Base-by-base conservation (phyloP, 2,113 vertebrate species). In the Gorsachius goisagi region DNA sequence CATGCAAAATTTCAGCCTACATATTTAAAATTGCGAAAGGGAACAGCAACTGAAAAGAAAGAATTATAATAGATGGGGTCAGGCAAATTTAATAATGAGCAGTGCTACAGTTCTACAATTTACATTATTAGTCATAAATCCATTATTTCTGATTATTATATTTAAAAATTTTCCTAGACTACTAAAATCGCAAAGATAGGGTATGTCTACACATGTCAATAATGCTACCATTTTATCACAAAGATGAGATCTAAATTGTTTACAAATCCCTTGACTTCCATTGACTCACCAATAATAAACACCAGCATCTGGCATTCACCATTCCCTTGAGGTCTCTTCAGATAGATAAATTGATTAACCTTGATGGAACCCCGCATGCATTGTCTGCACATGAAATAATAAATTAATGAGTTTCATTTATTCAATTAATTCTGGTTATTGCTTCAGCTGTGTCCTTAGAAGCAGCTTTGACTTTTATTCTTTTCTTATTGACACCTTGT, bases 301-400 rank as follows among this genome's bases (percentile, higher is more conserved):
- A 84, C 33, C 45, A 93, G 53, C 50, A 94, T 69, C 62, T 93
- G 52, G 11, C 93, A 87, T 77, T 83, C 68, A 74, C 60, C 21
- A 62, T 91, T 90, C 83, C 45, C 18, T 33, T 41, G 9, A 1
- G 32, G 14, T 83, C 24, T 80, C 66, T 89, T 95, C 35, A 41
- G 81, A 88, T 27, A 88, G 50, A 78, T 85, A 82, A 93, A 92
- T 88, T 93, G 55, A 97, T 93, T 96, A 98, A 95, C 72, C 55
- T 93, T 89, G 76, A 73, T 73, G 69, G 64, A 92, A 80, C 11
- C 15, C 35, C 3, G 0, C 20, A 68, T 18, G 28, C 10, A 86
- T 58, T 75, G 30, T 59, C n/a, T 86, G 41, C n/a, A 84, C 32
- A 67, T 68, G 69, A 94, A 93, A 93, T 73, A 85, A 47, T 92